These are phyloP conservation scores for Phocoena sinus DNA, from an alignment of 2,113 vertebrate genomes.

Conservation along the genomic window DNA sequence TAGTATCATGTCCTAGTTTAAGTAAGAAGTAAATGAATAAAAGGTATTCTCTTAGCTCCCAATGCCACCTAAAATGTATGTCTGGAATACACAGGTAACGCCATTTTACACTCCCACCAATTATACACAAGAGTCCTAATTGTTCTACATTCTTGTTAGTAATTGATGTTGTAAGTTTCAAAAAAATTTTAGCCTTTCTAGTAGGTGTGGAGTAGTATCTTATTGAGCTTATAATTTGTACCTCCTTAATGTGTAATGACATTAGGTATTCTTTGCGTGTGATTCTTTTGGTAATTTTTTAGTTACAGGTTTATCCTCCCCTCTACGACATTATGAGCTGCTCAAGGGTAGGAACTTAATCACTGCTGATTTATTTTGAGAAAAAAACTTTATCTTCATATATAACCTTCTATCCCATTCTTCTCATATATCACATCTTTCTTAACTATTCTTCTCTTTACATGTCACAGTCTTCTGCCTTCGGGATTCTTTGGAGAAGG, in stretches of 20 bases:
- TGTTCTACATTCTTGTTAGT: not conserved
- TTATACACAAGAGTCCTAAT: not conserved
- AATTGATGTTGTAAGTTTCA: not conserved
- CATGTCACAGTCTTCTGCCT: not conserved
- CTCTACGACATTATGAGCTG: not conserved
- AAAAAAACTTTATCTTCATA: not conserved
- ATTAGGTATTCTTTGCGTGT: not conserved
- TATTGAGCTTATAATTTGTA: not conserved
- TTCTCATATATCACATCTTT: not conserved
- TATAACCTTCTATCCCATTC: not conserved
- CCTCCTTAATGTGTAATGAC: not conserved
- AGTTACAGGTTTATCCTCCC: not conserved
- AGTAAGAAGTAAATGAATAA: not conserved
- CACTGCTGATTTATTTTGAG: not conserved
- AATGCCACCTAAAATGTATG: not conserved
- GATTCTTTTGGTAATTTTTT: not conserved
- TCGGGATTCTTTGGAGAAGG: not conserved
- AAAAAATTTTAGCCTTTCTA: not conserved
- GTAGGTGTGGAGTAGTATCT: not conserved
- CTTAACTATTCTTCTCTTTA: not conserved
- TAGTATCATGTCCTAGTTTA: not conserved
- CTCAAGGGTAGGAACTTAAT: not conserved
- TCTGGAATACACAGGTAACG: not conserved
- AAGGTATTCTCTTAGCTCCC: not conserved
- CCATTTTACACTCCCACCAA: not conserved